A percentile compares a stretch with the other conserved stretches of the same genome.
Evolutionary conservation across 2,797 vertebrate species (phyloP).

Genomic region (Sebastes nivosus): DNA sequence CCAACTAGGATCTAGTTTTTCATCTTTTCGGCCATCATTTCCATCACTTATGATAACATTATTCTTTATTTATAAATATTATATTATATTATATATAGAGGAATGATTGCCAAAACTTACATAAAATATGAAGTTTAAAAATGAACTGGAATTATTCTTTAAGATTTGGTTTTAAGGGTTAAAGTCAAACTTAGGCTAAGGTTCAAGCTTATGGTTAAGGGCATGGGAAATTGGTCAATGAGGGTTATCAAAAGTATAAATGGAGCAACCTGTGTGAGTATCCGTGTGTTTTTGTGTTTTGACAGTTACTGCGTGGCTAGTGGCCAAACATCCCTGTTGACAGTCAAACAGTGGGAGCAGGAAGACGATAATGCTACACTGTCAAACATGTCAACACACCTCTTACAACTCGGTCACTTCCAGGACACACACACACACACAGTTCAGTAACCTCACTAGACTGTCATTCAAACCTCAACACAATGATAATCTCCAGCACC

Average conservation of each 20-base stretch:
- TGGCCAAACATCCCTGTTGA: conserved; percentile 61
- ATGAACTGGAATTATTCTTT: neutral
- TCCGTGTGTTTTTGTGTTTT: neutral
- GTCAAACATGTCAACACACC: conserved; percentile 33
- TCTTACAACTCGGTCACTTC: conserved; percentile 1
- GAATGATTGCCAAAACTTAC: no score
- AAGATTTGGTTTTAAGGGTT: neutral
- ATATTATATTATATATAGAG: no score
- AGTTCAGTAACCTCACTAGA: neutral
- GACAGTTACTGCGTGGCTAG: neutral
- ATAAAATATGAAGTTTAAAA: no score
- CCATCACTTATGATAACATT: neutral
- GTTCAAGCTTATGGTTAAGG: neutral
- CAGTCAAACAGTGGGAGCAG: conserved; percentile 54
- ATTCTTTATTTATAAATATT: no score
- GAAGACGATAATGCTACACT: conserved; percentile 38
- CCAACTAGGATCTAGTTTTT: neutral
- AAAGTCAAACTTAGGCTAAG: neutral
- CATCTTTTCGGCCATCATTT: neutral
- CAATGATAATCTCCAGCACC: no score
- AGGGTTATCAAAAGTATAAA: neutral
- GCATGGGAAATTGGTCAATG: neutral
- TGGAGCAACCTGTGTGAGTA: neutral
- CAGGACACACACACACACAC: neutral
- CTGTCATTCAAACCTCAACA: neutral